Evolutionary conservation across 1,140 invertebrate species (phyloP).

Genomic region (Nebria ingens): DNA sequence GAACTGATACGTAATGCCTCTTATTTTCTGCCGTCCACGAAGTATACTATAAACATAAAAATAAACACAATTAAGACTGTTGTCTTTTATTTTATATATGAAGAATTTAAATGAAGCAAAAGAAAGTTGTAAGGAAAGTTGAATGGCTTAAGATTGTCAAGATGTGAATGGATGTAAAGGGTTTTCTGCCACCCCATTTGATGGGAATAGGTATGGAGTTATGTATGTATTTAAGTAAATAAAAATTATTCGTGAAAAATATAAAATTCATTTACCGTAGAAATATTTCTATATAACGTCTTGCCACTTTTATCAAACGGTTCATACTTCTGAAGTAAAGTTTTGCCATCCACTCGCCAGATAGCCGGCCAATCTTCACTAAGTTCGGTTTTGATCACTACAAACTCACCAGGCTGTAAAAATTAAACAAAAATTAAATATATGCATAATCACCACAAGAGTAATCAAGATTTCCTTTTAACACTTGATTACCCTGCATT

Average conservation of each 20-base stretch:
- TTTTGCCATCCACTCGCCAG: slow-evolving; percentile 81
- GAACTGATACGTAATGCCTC: slow-evolving; percentile 63
- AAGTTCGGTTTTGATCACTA: slow-evolving; percentile 67
- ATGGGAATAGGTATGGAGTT: too few relatives aligned
- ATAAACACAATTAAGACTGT: background rate
- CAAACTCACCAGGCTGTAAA: slow-evolving; percentile 69
- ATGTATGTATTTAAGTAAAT: too few relatives aligned
- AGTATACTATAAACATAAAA: slow-evolving; percentile 50
- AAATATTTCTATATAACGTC: slow-evolving; percentile 74
- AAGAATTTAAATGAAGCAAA: too few relatives aligned
- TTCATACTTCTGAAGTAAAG: slow-evolving; percentile 76
- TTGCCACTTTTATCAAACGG: slow-evolving; percentile 71
- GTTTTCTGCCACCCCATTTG: too few relatives aligned
- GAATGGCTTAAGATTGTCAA: too few relatives aligned
- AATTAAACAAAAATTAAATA: too few relatives aligned
- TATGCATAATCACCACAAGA: too few relatives aligned
- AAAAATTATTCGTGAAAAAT: slow-evolving; percentile 14
- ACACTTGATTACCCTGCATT: too few relatives aligned
- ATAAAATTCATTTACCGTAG: slow-evolving; percentile 53
- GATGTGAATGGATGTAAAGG: too few relatives aligned
- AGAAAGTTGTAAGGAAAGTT: too few relatives aligned
- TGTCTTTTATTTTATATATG: background rate
- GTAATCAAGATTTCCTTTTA: too few relatives aligned
- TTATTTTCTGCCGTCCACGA: slow-evolving; percentile 72
- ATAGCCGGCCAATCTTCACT: slow-evolving; percentile 65